These are phyloP conservation scores for Brachyhypopomus occidentalis DNA, from an alignment of 2,113 vertebrate genomes.

Conservation along the genomic window DNA sequence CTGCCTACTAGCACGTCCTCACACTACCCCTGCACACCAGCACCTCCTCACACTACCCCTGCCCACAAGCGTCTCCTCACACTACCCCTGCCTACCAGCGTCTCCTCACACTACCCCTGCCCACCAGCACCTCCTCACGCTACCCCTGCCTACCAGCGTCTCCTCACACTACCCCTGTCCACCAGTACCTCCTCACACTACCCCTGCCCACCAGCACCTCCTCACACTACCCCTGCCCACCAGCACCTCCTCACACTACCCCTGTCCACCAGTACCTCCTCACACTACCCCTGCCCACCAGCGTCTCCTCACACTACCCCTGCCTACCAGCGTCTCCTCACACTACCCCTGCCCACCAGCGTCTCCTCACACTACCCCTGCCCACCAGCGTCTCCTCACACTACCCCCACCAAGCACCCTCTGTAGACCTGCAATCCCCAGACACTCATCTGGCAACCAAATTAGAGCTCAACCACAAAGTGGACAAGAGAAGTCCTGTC, in stretches of 20 bases:
- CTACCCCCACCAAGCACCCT: too few species aligned
- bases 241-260: slow-evolving; percentile 24
- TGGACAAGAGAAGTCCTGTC: slow-evolving; percentile 54
- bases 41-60: too few species aligned
- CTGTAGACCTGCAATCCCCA: too few species aligned
- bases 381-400: too few species aligned
- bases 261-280: neutral
- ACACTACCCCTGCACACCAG: slow-evolving; percentile 1
- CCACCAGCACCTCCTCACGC: slow-evolving; percentile 27
- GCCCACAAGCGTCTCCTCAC: slow-evolving; percentile 23
- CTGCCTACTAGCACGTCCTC: slow-evolving; percentile 7
- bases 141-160: neutral
- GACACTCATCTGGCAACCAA: slow-evolving; percentile 51
- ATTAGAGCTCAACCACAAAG: slow-evolving; percentile 53
- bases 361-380: slow-evolving; percentile 26
- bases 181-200: slow-evolving; percentile 19
- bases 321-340: too few species aligned
- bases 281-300: neutral
- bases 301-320: slow-evolving; percentile 27
- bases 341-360: neutral
- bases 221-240: neutral
- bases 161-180: neutral
- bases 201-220: neutral
- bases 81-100: neutral
- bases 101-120: neutral